Percentiles rank a stretch among this genome's conserved stretches.
These are phyloP conservation scores for Ciconia boyciana DNA, from an alignment of 2,113 vertebrate species.

Conservation along the genomic window DNA sequence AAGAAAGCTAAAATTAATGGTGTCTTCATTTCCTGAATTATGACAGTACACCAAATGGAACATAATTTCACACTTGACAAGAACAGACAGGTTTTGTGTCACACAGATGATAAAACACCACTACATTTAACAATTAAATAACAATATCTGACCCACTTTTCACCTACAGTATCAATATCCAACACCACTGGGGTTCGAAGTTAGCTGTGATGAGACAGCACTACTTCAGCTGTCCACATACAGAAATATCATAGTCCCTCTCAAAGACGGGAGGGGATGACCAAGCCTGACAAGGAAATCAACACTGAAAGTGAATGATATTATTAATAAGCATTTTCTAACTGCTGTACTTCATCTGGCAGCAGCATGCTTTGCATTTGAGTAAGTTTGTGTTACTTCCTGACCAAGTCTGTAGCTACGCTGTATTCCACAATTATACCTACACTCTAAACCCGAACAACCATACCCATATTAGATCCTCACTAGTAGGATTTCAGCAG, in stretches of 20 bases:
- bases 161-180: neutral
- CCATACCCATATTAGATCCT: neutral
- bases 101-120: constrained; percentile 13
- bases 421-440: neutral
- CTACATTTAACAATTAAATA: neutral
- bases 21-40: constrained; percentile 13
- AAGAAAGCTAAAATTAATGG: constrained; percentile 58
- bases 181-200: neutral
- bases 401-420: neutral
- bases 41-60: constrained; percentile 22
- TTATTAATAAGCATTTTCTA: neutral
- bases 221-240: neutral
- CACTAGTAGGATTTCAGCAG: neutral
- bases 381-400: neutral
- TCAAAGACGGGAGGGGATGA: neutral
- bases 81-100: neutral
- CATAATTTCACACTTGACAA: constrained; percentile 38
- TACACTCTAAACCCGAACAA: neutral
- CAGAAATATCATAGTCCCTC: neutral
- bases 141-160: neutral
- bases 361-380: neutral
- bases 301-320: neutral
- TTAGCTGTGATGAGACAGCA: neutral
- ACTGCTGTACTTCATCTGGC: neutral
- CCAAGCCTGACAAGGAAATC: neutral